Percentiles rank a stretch among this genome's conserved stretches.
Conservation (phyloP, 2,797 vertebrate species). For the Novumbra hubbsi region DNA sequence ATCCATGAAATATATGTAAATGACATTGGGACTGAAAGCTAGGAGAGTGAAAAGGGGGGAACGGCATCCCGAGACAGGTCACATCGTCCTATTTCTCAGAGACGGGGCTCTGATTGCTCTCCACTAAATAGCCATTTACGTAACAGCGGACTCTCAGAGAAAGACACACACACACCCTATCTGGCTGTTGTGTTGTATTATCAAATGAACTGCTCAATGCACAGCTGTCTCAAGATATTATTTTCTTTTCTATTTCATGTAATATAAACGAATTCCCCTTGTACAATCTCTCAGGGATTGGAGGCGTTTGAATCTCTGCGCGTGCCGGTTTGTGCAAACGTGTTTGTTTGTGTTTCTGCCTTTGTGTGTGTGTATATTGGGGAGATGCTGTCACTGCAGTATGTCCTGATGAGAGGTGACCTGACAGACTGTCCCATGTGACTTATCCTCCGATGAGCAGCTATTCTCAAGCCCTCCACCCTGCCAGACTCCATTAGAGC, state of each 20-base stretch:
- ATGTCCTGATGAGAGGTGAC: slow-evolving; percentile 64
- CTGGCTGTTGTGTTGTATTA: background rate
- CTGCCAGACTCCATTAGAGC: slow-evolving; percentile 46
- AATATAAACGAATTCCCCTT: slow-evolving; percentile 13
- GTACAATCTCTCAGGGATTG: background rate
- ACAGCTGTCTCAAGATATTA: slow-evolving; percentile 17
- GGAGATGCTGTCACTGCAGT: slow-evolving; percentile 52
- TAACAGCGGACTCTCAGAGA: slow-evolving; percentile 25
- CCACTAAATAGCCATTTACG: slow-evolving; percentile 31
- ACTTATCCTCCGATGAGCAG: slow-evolving; percentile 49
- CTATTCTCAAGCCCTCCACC: slow-evolving; percentile 24
- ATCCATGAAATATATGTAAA: slow-evolving; percentile 36
- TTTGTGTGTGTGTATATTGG: slow-evolving; percentile 20
- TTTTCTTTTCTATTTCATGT: slow-evolving; percentile 11
- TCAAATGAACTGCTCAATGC: slow-evolving; percentile 17
- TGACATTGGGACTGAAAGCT: slow-evolving; percentile 38
- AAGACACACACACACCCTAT: slow-evolving; percentile 17
- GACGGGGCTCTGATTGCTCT: slow-evolving; percentile 44
- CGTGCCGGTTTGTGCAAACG: background rate
- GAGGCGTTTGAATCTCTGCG: background rate
- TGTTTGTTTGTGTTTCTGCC: background rate
- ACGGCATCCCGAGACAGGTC: slow-evolving; percentile 23
- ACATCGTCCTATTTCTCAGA: slow-evolving; percentile 44
- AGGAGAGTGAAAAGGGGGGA: slow-evolving; percentile 17
- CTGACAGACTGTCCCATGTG: slow-evolving; percentile 71